A percentile compares a stretch with the other conserved stretches of the same genome.
These are phyloP conservation scores for Morpho deidamia DNA, from an alignment of 2,888 invertebrate species.

Conservation along the genomic window DNA sequence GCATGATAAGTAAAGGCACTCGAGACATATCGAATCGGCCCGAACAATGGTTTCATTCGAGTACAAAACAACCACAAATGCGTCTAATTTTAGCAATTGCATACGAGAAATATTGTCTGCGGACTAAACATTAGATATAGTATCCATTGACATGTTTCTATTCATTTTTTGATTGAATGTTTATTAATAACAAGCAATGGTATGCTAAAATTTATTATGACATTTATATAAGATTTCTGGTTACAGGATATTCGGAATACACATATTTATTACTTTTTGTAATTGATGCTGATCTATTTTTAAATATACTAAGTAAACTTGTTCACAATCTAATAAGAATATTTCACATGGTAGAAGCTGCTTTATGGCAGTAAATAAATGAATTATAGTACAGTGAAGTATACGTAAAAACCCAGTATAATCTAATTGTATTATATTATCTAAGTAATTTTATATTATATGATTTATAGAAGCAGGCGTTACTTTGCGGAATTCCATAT, in stretches of 20 bases:
- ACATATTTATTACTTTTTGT: background rate
- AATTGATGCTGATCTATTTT: background rate
- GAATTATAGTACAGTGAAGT: too few relatives aligned
- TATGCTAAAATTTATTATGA: background rate
- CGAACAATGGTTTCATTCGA: constrained; percentile 29
- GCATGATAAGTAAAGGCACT: constrained; percentile 16
- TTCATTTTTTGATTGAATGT: background rate
- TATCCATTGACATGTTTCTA: constrained; percentile 8
- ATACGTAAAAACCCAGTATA: too few relatives aligned
- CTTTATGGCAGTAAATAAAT: too few relatives aligned
- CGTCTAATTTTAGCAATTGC: constrained; percentile 31
- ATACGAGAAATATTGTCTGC: background rate
- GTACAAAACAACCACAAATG: constrained; percentile 42
- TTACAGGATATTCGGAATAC: constrained; percentile 2
- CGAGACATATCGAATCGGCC: constrained; percentile 19
- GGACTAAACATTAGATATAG: background rate
- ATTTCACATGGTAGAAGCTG: too few relatives aligned
- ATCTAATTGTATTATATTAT: too few relatives aligned
- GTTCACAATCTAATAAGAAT: too few relatives aligned
- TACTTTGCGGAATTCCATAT: too few relatives aligned
- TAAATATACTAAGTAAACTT: background rate
- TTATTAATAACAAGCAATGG: constrained; percentile 4
- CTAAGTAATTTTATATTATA: too few relatives aligned
- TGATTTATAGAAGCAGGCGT: too few relatives aligned
- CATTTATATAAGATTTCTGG: background rate